Percentiles rank a stretch among this genome's conserved stretches.
phyloP scores from a whole-genome alignment of 2,113 vertebrate genomes.

The Ancistrus triradiatus region DNA sequence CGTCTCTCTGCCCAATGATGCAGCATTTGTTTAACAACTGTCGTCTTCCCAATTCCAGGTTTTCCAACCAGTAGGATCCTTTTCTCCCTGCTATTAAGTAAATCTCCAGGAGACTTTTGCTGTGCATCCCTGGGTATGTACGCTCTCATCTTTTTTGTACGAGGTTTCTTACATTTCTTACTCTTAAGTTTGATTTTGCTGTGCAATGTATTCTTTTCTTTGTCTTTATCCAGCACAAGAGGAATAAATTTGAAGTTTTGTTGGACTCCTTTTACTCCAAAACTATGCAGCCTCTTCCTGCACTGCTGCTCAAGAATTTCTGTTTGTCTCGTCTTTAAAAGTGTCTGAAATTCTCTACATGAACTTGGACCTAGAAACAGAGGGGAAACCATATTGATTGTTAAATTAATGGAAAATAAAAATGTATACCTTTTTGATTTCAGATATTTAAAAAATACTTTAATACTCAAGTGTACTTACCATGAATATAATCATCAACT shows the following conservation, averaged over 20 bases:
- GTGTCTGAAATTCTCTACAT: conserved; percentile 20
- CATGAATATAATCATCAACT: neutral
- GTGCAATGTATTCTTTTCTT: neutral
- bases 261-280: neutral
- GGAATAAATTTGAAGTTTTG: conserved; percentile 20
- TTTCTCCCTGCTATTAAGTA: conserved; percentile 16
- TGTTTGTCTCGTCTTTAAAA: conserved; percentile 19
- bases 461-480: neutral
- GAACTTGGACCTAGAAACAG: conserved; percentile 21
- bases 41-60: conserved; percentile 46
- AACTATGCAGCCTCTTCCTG: neutral
- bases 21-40: conserved; percentile 29
- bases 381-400: neutral
- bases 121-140: conserved; percentile 34
- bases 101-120: conserved; percentile 8
- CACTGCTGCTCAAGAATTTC: neutral
- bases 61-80: conserved; percentile 41
- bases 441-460: neutral
- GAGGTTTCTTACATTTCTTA: conserved; percentile 40
- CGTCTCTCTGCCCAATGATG: conserved; percentile 32
- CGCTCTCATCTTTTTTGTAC: conserved; percentile 34
- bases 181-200: conserved; percentile 17
- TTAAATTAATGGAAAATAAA: neutral
- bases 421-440: too few relatives aligned
- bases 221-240: conserved; percentile 32